Evolutionary conservation across 2,113 vertebrate genomes (phyloP).

Genomic region (Zeus faber): DNA sequence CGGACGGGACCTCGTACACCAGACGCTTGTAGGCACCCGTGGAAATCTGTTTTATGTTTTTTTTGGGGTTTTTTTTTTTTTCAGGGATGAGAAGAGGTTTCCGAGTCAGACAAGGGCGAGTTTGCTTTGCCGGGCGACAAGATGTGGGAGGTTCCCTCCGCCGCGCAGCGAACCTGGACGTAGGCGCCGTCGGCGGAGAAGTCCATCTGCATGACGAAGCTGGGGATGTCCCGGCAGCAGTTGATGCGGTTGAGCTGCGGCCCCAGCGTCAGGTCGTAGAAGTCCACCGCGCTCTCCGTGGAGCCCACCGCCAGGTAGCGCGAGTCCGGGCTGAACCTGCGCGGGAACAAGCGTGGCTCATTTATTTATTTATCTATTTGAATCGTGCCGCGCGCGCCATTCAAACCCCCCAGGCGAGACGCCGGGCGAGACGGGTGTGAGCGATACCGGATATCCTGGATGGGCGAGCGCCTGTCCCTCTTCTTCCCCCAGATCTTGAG

Average conservation of each 20-base stretch:
- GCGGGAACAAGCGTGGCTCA: background rate
- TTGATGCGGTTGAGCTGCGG: conserved; percentile 91
- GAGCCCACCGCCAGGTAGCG: conserved; percentile 92
- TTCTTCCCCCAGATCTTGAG: conserved; percentile 98
- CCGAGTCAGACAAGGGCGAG: too few species aligned
- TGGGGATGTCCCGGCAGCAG: conserved; percentile 93
- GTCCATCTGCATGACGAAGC: conserved; percentile 96
- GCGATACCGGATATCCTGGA: conserved; percentile 91
- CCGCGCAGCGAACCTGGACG: conserved; percentile 79
- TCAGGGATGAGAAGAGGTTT: too few species aligned
- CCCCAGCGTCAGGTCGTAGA: conserved; percentile 91
- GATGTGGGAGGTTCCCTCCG: too few species aligned
- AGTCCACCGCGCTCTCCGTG: conserved; percentile 93
- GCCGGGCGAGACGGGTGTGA: background rate
- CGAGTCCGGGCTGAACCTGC: conserved; percentile 92
- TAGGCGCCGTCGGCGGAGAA: conserved; percentile 90
- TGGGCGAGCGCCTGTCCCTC: conserved; percentile 87
- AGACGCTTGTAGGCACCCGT: conserved; percentile 95
- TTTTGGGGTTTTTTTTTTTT: too few species aligned
- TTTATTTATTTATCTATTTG: too few species aligned
- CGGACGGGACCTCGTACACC: conserved; percentile 97
- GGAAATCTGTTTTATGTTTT: conserved; percentile 92
- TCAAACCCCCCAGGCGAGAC: too few species aligned
- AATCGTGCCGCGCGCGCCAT: too few species aligned
- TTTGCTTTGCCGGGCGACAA: too few species aligned